Base-by-base conservation (phyloP, 2,113 vertebrate genomes). In the Gymnobelideus leadbeateri region DNA sequence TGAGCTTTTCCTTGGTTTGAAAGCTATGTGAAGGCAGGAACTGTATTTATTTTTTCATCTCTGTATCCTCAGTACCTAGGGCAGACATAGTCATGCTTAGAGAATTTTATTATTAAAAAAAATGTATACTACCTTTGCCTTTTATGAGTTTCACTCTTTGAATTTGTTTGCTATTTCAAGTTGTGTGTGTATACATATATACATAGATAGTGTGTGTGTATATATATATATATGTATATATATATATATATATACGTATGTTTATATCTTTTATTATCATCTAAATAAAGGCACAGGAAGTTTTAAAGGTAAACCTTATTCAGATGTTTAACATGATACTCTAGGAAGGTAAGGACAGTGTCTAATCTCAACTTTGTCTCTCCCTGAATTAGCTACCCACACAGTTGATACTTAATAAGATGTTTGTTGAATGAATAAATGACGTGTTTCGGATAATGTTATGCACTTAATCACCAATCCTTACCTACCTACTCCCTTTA, bases 231-330 rank as follows among this genome's bases (percentile, higher is more conserved):
- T 4, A 24, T 0, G 7, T 3, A 54, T 6, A 24, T 24, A 24
- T 25, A 55, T 55, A 24, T 25, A 25, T 14, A 61, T 31, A 28
- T 61, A 12, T 61, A 31, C 2, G 0, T 61, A 14, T 61, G 0
- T 61, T 3, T 43, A 37, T 94, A 54, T 26, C 51, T 96, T 94
- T 90, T 93, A 28, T 90, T 94, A 21, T 90, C 55, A 37, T 37
- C 24, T 91, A 61, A 91, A 52, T 84, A 93, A 90, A 96, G 91
- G 9, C 89, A 57, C 52, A 93, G 90, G 54, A 89, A 89, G 77
- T 53, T 53, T 95, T 91, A 91, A 91, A 84, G 89, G 51, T 90
- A 51, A 96, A 91, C 92, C 91, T 26, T 51, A 53, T 92, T 91
- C 49, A 43, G 91, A 55, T 94, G 21, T 93, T 84, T 24, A 95